Conservation (phyloP, 2,797 vertebrate species). For the Xenentodon cancila region DNA sequence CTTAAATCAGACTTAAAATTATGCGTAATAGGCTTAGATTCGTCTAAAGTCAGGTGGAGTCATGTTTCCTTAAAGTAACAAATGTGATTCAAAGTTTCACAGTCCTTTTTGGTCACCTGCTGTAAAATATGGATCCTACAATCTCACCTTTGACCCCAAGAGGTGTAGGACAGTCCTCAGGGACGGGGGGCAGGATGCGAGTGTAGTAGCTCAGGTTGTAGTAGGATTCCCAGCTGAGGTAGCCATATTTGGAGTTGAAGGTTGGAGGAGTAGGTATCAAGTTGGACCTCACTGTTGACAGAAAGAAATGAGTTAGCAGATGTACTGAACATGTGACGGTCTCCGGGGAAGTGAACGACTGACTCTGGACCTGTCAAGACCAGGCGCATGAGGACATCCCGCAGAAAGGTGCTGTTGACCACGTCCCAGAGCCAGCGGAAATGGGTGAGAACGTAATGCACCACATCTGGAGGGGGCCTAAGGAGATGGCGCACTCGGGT, state of each 20-base stretch:
- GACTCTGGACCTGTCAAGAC: constrained; percentile 89
- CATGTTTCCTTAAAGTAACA: no score
- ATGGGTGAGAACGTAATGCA: constrained; percentile 91
- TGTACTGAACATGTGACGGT: neutral
- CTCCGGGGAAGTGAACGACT: neutral
- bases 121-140: neutral
- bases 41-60: no score
- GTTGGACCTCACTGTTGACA: constrained; percentile 86
- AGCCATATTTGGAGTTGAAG: constrained; percentile 90
- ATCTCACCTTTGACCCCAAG: constrained; percentile 91
- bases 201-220: constrained; percentile 94
- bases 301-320: neutral
- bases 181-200: constrained; percentile 90
- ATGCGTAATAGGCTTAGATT: no score
- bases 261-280: constrained; percentile 95
- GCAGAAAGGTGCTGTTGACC: constrained; percentile 90
- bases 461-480: constrained; percentile 84
- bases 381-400: constrained; percentile 86
- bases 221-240: constrained; percentile 95
- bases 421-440: constrained; percentile 93
- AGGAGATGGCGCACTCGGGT: constrained; percentile 80
- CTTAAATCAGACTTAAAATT: no score
- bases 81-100: neutral
- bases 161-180: constrained; percentile 89
- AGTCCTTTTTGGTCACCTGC: neutral